Evolutionary conservation across 1,140 invertebrate species (phyloP).

Genomic region (Zophobas morio): DNA sequence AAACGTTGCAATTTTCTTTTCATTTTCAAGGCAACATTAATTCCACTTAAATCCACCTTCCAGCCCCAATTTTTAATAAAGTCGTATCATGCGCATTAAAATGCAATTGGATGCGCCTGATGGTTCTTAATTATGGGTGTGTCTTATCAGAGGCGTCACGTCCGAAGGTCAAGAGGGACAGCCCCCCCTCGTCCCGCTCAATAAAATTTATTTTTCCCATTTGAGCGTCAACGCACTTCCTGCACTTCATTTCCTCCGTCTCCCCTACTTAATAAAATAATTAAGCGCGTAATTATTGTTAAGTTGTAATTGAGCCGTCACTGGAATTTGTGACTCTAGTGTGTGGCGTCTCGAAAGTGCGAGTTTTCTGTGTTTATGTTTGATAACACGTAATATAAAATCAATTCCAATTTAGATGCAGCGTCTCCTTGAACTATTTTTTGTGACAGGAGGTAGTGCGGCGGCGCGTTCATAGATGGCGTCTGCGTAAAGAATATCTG

Average conservation of each 20-base stretch:
- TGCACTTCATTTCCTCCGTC: too few species aligned
- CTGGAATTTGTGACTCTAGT: too few species aligned
- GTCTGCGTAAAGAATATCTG: background rate
- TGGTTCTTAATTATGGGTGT: slow-evolving; percentile 42
- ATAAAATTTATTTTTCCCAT: background rate
- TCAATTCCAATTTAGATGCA: slow-evolving; percentile 32
- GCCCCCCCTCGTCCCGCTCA: background rate
- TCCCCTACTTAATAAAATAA: too few species aligned
- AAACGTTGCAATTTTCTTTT: background rate
- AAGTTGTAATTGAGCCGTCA: too few species aligned
- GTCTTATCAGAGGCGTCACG: slow-evolving; percentile 35
- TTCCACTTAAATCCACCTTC: slow-evolving; percentile 5
- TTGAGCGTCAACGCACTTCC: background rate
- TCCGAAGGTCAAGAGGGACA: slow-evolving; percentile 32
- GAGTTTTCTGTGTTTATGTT: background rate
- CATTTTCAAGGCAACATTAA: slow-evolving; percentile 23
- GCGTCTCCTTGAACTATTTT: slow-evolving; percentile 36
- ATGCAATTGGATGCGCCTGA: slow-evolving; percentile 35
- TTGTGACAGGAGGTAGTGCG: background rate
- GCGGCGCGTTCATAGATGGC: slow-evolving; percentile 10
- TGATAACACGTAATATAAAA: slow-evolving; percentile 18
- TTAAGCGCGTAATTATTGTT: too few species aligned
- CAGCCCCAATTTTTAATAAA: slow-evolving; percentile 24
- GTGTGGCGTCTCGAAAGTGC: too few species aligned
- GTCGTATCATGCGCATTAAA: slow-evolving; percentile 12